These are phyloP conservation scores for Sesia apiformis DNA, from an alignment of 2,888 invertebrate species.

Conservation along the genomic window DNA sequence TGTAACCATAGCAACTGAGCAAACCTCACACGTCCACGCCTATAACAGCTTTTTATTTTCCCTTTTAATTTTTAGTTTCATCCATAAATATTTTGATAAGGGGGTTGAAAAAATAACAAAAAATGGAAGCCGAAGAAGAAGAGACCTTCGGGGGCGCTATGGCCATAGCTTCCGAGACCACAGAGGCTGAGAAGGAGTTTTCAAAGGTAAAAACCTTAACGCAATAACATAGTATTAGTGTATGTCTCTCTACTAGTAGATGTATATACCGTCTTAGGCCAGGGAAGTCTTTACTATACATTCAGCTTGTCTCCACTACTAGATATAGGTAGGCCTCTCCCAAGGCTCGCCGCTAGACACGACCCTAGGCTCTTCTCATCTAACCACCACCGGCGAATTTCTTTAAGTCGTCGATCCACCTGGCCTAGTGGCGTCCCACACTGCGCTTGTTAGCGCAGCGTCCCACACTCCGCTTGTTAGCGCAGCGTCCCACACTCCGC, in stretches of 20 bases:
- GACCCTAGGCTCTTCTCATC: no score
- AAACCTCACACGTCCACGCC: slow-evolving; percentile 11
- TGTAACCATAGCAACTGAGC: slow-evolving; percentile 24
- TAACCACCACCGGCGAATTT: no score
- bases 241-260: not conserved
- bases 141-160: slow-evolving; percentile 42
- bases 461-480: not conserved
- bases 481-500: not conserved
- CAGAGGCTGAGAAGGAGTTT: slow-evolving; percentile 60
- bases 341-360: no score
- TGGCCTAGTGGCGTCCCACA: not conserved
- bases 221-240: no score
- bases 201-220: slow-evolving; percentile 29
- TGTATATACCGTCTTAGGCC: no score
- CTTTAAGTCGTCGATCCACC: not conserved
- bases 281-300: no score
- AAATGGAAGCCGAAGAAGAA: slow-evolving; percentile 39
- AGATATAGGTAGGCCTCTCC: not conserved
- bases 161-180: slow-evolving; percentile 49
- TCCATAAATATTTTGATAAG: slow-evolving; percentile 1
- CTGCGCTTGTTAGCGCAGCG: not conserved
- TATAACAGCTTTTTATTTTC: slow-evolving; percentile 18
- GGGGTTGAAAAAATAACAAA: not conserved
- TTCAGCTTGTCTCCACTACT: not conserved
- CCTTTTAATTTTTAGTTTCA: slow-evolving; percentile 5